Conservation (phyloP, 2,888 invertebrate genomes). For the Unio pictorum region DNA sequence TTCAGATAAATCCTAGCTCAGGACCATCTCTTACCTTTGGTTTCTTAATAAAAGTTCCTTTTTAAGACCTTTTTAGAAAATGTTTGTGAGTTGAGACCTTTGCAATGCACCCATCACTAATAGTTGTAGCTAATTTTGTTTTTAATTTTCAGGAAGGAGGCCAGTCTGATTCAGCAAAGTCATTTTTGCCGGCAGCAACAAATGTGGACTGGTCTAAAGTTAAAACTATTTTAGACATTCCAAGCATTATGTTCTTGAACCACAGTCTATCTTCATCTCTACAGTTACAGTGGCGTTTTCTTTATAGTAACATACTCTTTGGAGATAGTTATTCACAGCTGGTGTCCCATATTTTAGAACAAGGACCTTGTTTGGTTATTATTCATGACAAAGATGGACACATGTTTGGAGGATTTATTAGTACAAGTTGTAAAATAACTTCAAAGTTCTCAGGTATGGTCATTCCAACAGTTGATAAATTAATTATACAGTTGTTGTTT, state of each 20-base stretch:
- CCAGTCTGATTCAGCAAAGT: constrained; percentile 16
- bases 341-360: constrained; percentile 49
- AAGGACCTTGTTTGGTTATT: constrained; percentile 81
- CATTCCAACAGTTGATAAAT: no score
- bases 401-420: constrained; percentile 92
- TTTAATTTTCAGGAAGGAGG: constrained; percentile 29
- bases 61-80: no score
- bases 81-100: background rate
- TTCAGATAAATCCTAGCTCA: no score
- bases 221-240: constrained; percentile 54
- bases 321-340: constrained; percentile 85
- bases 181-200: constrained; percentile 39
- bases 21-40: no score
- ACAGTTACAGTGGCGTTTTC: constrained; percentile 87
- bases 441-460: constrained; percentile 83
- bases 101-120: background rate
- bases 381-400: constrained; percentile 83
- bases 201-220: constrained; percentile 55
- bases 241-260: constrained; percentile 76
- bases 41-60: no score
- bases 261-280: constrained; percentile 83
- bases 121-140: background rate
- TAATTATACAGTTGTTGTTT: background rate
- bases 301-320: constrained; percentile 78
- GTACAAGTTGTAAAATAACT: constrained; percentile 82